phyloP scores from a whole-genome alignment of 1,140 invertebrate species.

The Lordiphosa stackelbergi region DNA sequence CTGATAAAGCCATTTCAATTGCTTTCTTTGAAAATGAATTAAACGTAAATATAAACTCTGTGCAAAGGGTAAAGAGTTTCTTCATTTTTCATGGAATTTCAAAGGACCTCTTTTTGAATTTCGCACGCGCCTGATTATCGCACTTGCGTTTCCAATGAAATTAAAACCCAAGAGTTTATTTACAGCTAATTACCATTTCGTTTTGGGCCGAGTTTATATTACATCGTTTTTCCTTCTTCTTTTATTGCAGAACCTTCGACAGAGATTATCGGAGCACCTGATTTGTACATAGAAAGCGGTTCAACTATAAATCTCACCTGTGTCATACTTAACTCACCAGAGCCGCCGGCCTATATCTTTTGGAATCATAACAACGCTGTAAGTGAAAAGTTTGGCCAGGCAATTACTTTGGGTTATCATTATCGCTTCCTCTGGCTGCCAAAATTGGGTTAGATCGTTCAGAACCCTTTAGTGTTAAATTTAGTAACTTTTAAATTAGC shows the following conservation, averaged over 20 bases:
- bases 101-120: constrained; percentile 36
- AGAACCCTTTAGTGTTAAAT: constrained; percentile 52
- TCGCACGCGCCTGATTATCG: too few species aligned
- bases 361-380: constrained; percentile 95
- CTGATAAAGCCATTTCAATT: constrained; percentile 15
- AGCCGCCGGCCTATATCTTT: constrained; percentile 94
- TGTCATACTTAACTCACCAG: constrained; percentile 91
- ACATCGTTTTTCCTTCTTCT: background rate
- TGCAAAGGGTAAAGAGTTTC: constrained; percentile 11
- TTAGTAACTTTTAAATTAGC: constrained; percentile 74
- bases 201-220: background rate
- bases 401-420: constrained; percentile 63
- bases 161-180: too few species aligned
- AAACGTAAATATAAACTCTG: constrained; percentile 5
- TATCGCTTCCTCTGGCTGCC: constrained; percentile 28
- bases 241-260: constrained; percentile 89
- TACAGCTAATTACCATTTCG: too few species aligned
- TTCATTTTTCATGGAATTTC: constrained; percentile 21
- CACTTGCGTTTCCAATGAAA: too few species aligned
- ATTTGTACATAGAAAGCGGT: constrained; percentile 92
- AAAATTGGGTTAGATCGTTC: background rate
- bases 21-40: constrained; percentile 20
- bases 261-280: constrained; percentile 91
- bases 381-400: constrained; percentile 72
- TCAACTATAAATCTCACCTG: constrained; percentile 96